Base-by-base conservation (phyloP, 2,888 invertebrate species). In the Ephialtes manifestator region DNA sequence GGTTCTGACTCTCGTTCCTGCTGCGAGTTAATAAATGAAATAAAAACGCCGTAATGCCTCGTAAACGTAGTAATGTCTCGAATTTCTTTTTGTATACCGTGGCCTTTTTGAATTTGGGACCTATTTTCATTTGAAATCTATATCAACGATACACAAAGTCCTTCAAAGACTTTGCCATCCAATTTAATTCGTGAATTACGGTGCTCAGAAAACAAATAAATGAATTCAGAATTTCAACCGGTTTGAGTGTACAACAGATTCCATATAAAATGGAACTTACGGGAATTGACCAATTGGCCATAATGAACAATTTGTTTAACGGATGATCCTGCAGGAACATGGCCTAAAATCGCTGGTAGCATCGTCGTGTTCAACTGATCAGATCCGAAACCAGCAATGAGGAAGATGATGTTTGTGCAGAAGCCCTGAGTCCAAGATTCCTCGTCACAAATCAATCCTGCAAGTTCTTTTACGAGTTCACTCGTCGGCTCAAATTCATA, bases 271-370 rank as follows among this genome's bases (percentile, higher is more conserved):
- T 1, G 2, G 51, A 65, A 88, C 84, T 86, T 83, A 89, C 90
- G 81, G 20, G 95, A 95, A 13, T 92, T 90, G 24, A 96, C 95
- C 28, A 96, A 94, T 94, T 98, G 98, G 0, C 95, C 96, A 90
- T 96, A 97, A 93, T 98, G 98, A 4, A 96, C 94, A 8, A 97
- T 92, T 92, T 97, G 97, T 89, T 96, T 95, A 0, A 96, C 95
- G 0, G 97, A 95, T 0, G 96, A 95, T 2, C 97, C 97, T 0
- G 97, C 97, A 0, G 97, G 97, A 0, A 95, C 93, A 88, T 97
- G 96, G 0, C 95, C 96, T n/a, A 96, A 90, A 79, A 96, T 96
- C 0, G 96, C 96, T 0, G 97, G 96, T 35, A 97, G 87, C 94
- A 97, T 95, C 1, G 96, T 96, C 96, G 89, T 90, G 89, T 96